Conservation (phyloP, 2,113 vertebrate species). For the Cyrtonyx montezumae region DNA sequence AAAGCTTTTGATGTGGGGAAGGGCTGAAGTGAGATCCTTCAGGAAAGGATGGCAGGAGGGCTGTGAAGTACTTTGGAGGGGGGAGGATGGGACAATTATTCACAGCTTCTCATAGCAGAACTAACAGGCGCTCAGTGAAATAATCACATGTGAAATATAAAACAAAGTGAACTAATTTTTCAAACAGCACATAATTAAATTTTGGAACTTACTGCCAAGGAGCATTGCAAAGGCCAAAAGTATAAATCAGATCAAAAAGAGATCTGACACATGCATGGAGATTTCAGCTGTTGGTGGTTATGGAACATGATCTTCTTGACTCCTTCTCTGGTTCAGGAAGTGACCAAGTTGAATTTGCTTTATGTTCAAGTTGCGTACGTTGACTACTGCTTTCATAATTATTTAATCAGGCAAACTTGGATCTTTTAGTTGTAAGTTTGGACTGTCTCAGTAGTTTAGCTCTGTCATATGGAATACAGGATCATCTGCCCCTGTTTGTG, state of each 20-base stretch:
- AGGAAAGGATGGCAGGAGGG: background rate
- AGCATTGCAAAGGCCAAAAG: constrained; percentile 45
- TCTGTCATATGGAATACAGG: background rate
- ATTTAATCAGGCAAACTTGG: background rate
- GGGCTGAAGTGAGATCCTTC: background rate
- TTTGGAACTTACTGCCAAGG: constrained; percentile 35
- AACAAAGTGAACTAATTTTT: constrained; percentile 61
- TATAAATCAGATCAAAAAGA: constrained; percentile 61
- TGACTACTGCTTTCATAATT: background rate
- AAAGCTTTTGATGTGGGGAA: background rate
- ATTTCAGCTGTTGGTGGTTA: constrained; percentile 33
- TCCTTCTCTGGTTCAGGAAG: background rate
- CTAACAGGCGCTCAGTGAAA: constrained; percentile 23
- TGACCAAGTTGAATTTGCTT: background rate
- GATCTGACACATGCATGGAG: constrained; percentile 15
- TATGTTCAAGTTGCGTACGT: background rate
- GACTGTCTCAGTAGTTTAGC: background rate
- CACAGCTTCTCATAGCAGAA: background rate
- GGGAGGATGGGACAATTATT: background rate
- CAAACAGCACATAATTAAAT: constrained; percentile 47
- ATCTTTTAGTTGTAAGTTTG: background rate
- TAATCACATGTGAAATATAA: constrained; percentile 54
- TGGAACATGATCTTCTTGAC: background rate
- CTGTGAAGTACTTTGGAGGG: background rate
- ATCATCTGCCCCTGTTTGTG: background rate